Evolutionary conservation across 2,888 invertebrate species (phyloP), one percentile per base, ranked within the genome.

Genomic region (Heliconius ismenius): DNA sequence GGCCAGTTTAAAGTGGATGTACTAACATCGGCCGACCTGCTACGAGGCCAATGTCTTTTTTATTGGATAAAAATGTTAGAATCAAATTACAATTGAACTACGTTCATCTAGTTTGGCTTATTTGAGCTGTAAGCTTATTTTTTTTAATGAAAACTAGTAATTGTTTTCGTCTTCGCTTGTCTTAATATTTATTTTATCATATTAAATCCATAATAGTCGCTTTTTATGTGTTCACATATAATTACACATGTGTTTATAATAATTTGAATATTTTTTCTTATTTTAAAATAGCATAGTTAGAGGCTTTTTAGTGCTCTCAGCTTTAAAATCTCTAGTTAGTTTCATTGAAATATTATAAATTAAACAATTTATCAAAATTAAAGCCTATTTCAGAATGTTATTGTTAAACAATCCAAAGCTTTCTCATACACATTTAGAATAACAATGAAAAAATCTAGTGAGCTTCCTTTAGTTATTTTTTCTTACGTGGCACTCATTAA

Each of bases 41-140:
- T 78, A 68, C 62, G 73, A 75, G 76, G 76, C 68, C 78, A 76
- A 79, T 75, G 80, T 67, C 76, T 78, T 77, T 69, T 77, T 76
- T 80, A 78, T 75, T 73, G 78, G 36, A 62, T 65, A 78, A 78
- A 78, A 73, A 73, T 75, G 72, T 21, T 54, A 60, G 75, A 62
- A 54, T 78, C 73, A 73, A 75, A 75, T 78, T 78, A 68, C 75
- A 75, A 60, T 76, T 62, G 13, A 28, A 21, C 32, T 43, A 24
- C 13, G 39, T 73, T 63, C 2, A 7, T 24, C 36, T 39, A 62
- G 43, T 39, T 39, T 72, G 72, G n/a, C n/a, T 43, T 67, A 43
- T 67, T 24, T 24, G 15, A 43, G 24, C 32, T 13, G 18, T 43
- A 7, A 15, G n/a, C 3, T 67, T 15, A 9, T 21, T 39, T 15